Conservation (phyloP, 64 coral and sea anemone species). For the Montipora cactus region DNA sequence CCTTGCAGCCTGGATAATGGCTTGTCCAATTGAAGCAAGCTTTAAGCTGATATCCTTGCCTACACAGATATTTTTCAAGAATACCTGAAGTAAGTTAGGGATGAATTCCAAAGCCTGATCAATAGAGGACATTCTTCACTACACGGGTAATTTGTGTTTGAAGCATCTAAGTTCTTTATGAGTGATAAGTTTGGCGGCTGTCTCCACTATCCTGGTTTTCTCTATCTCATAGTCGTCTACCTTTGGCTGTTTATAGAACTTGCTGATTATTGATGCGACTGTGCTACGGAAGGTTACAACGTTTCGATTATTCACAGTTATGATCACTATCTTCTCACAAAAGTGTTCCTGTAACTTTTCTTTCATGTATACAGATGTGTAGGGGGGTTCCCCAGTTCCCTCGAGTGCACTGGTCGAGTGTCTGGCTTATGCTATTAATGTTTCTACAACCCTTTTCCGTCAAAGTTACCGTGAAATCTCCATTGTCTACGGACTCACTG, state of each 20-base stretch:
- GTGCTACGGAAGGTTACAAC: conserved; percentile 58
- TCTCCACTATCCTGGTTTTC: conserved; percentile 41
- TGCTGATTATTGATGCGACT: conserved; percentile 9
- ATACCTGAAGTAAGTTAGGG: conserved; percentile 25
- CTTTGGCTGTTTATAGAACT: conserved; percentile 32
- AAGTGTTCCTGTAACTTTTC: conserved; percentile 50
- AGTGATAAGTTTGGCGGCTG: conserved; percentile 61
- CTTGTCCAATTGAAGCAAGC: conserved; percentile 59
- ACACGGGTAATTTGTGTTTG: conserved; percentile 47
- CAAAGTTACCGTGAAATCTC: conserved; percentile 13
- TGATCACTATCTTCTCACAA: conserved; percentile 51
- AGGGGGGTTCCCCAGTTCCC: conserved; percentile 16
- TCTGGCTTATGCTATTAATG: conserved; percentile 17
- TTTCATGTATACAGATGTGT: conserved; percentile 64
- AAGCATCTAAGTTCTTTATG: conserved; percentile 33
- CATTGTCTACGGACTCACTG: conserved; percentile 15
- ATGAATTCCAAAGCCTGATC: conserved; percentile 39
- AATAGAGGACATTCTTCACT: background rate
- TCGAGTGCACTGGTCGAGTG: conserved; percentile 21
- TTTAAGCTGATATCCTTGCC: conserved; percentile 23
- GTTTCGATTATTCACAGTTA: conserved; percentile 19
- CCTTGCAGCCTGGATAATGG: conserved; percentile 48
- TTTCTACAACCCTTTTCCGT: conserved; percentile 12
- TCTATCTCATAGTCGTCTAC: background rate
- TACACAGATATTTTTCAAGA: conserved; percentile 22